phyloP scores from a whole-genome alignment of 2,113 vertebrate genomes.

The Vombatus ursinus region DNA sequence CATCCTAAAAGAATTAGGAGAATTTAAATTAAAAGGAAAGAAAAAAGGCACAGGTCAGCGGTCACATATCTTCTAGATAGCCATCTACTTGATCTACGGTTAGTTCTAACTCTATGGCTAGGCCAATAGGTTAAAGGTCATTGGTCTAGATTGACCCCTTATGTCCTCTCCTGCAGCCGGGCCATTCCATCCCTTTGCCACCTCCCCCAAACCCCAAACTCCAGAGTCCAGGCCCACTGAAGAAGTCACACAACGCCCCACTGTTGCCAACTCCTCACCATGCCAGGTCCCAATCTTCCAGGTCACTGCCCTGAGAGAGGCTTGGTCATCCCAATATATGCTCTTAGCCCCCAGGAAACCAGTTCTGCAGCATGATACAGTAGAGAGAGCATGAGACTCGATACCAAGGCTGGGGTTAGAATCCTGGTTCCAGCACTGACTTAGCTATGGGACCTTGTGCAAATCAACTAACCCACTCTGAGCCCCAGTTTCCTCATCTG shows the following conservation, averaged over 20 bases:
- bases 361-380: background rate
- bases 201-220: background rate
- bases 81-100: background rate
- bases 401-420: background rate
- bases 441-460: background rate
- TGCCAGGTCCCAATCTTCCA: background rate
- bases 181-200: background rate
- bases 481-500: constrained; percentile 43
- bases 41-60: background rate
- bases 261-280: background rate
- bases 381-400: background rate
- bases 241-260: background rate
- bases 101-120: background rate
- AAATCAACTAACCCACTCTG: constrained; percentile 39
- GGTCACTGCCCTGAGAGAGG: background rate
- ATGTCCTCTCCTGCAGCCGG: background rate
- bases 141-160: background rate
- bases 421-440: constrained; percentile 21
- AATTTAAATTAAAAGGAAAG: constrained; percentile 40
- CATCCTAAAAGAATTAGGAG: constrained; percentile 82
- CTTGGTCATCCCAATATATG: background rate
- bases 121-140: background rate
- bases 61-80: background rate
- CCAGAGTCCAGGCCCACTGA: background rate
- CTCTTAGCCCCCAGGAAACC: background rate